Evolutionary conservation across 2,113 vertebrate species (phyloP).

Genomic region (Nibea albiflora): DNA sequence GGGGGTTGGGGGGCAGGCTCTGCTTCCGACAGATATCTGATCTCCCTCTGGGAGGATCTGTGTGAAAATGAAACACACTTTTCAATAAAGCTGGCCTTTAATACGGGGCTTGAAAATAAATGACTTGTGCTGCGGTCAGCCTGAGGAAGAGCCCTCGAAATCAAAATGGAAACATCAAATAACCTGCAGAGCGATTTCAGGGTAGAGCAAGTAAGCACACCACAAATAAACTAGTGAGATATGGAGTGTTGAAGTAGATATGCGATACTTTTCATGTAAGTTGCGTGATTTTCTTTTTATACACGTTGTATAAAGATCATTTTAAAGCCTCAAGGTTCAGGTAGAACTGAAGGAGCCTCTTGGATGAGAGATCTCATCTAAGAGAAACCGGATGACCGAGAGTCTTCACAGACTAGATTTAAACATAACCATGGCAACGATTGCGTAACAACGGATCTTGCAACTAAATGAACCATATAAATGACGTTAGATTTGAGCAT

Average conservation of each 20-base stretch:
- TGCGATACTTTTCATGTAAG: conserved; percentile 12
- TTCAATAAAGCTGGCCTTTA: conserved; percentile 71
- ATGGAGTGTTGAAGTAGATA: conserved; percentile 8
- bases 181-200: background rate
- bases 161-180: conserved; percentile 30
- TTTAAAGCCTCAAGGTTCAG: background rate
- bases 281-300: background rate
- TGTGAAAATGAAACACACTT: conserved; percentile 70
- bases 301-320: background rate
- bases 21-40: conserved; percentile 73
- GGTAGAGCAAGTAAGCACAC: background rate
- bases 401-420: background rate
- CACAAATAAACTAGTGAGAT: conserved; percentile 37
- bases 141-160: conserved; percentile 7
- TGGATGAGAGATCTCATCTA: too few relatives aligned
- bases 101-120: conserved; percentile 55
- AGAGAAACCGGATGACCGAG: too few relatives aligned
- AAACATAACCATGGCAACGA: conserved; percentile 1
- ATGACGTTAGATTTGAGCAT: background rate
- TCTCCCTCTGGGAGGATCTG: conserved; percentile 59
- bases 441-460: background rate
- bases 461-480: background rate
- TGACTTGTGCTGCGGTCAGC: conserved; percentile 37
- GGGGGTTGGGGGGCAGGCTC: conserved; percentile 39
- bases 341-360: too few relatives aligned